Percentiles rank a stretch among this genome's conserved stretches.
phyloP scores from a whole-genome alignment of 2,888 invertebrate species.

The Hypena proboscidalis region DNA sequence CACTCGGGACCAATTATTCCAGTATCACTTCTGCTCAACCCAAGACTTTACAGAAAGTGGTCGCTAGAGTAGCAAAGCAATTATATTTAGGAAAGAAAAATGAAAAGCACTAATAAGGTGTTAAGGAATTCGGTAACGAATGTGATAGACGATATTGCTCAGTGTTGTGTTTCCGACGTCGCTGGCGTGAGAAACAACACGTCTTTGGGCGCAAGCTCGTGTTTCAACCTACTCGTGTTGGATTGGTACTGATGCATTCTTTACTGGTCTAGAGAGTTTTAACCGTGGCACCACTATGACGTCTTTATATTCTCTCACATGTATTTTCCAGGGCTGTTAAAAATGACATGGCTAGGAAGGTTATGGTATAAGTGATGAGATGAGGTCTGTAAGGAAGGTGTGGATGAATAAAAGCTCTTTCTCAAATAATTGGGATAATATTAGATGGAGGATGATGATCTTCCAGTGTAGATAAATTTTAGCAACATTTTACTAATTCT shows the following conservation, averaged over 20 bases:
- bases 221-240: constrained; percentile 59
- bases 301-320: too few relatives aligned
- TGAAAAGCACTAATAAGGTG: constrained; percentile 52
- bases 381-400: too few relatives aligned
- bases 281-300: too few relatives aligned
- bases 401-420: too few relatives aligned
- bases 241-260: constrained; percentile 35
- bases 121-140: constrained; percentile 61
- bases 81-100: constrained; percentile 53
- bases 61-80: constrained; percentile 31
- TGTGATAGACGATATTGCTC: constrained; percentile 70
- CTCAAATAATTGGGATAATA: too few relatives aligned
- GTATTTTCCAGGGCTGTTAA: too few relatives aligned
- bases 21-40: constrained; percentile 28
- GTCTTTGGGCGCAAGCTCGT: constrained; percentile 59
- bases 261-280: not conserved
- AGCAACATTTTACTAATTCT: too few relatives aligned
- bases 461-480: too few relatives aligned
- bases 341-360: too few relatives aligned
- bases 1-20: too few relatives aligned
- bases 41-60: too few relatives aligned
- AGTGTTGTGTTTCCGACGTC: constrained; percentile 59
- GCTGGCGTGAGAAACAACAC: constrained; percentile 67
- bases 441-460: too few relatives aligned
- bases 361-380: not conserved